These are phyloP conservation scores for Molossus molossus DNA, from an alignment of 2,797 vertebrate species.

Conservation along the genomic window DNA sequence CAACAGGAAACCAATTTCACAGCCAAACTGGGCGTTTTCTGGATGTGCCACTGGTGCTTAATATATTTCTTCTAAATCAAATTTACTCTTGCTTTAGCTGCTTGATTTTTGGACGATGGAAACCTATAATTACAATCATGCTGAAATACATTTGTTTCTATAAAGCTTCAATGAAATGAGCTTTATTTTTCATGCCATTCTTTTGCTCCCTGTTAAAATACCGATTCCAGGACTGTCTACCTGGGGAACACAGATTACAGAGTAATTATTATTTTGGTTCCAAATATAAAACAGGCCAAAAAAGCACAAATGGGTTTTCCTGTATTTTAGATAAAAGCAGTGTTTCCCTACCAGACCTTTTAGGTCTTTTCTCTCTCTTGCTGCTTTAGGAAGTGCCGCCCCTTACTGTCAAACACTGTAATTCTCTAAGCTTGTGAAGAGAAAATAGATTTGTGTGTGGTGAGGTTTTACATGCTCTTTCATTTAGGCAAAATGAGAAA, in stretches of 20 bases:
- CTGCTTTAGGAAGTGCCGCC: neutral
- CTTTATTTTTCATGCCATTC: neutral
- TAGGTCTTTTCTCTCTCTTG: neutral
- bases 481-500: conserved; percentile 9
- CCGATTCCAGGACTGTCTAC: neutral
- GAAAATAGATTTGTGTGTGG: neutral
- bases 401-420: neutral
- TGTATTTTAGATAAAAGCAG: neutral
- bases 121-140: conserved; percentile 62
- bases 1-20: conserved; percentile 27
- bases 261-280: conserved; percentile 44
- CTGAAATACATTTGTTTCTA: conserved; percentile 53
- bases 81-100: conserved; percentile 63
- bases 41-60: neutral
- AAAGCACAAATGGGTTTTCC: neutral
- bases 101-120: conserved; percentile 40
- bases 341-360: neutral
- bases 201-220: conserved; percentile 9
- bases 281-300: neutral
- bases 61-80: conserved; percentile 22
- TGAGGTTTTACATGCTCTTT: neutral
- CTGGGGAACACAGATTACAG: neutral
- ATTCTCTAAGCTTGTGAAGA: neutral
- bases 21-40: neutral
- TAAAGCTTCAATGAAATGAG: conserved; percentile 9